Base-by-base conservation (phyloP, 2,888 invertebrate species). In the Cryptosula pallasiana region DNA sequence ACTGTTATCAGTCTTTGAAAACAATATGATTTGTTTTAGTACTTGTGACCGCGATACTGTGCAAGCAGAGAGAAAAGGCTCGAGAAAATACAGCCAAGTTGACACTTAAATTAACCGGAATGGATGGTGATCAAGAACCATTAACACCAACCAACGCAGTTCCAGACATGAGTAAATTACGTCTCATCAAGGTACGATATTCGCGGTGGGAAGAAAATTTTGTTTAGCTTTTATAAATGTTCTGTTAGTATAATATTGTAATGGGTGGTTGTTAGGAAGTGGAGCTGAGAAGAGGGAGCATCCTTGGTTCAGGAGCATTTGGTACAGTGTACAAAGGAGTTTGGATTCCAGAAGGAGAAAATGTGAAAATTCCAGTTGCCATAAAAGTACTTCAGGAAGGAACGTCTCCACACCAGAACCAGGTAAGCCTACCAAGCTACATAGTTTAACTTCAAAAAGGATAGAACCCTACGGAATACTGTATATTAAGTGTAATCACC, bases 351-450 rank as follows among this genome's bases (percentile, higher is more conserved):
- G 79, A 79, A 20, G 81, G 81, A 27, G 82, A 84, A 73, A 80
- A 82, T 75, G 78, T 83, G 16, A 83, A 82, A 75, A 93, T 97
- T 76, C 96, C 97, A 0, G 97, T 98, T 0, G 97, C 97, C n/a
- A 96, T 97, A 73, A 98, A 98, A 86, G 94, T 96, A n/a, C 85
- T 98, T 1, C 90, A 93, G 77, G 95, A 95, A 82, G 92, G 85
- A 0, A 86, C 86, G 0, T 85, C 86, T 29, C 92, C 92, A 78
- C 88, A 88, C 73, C 91, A 91, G 0, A 95, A 94, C 79, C 94
- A 73, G 32, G 63, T 63, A 63, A 13, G 25, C n/a, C n/a, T n/a
- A n/a, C n/a, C n/a, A n/a, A n/a, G n/a, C n/a, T n/a, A n/a, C n/a
- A n/a, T n/a, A n/a, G n/a, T n/a, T n/a, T n/a, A n/a, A n/a, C n/a